Percentiles rank a stretch among this genome's conserved stretches.
phyloP scores from a whole-genome alignment of 2,888 invertebrate species.

The Tachystola acroxantha region DNA sequence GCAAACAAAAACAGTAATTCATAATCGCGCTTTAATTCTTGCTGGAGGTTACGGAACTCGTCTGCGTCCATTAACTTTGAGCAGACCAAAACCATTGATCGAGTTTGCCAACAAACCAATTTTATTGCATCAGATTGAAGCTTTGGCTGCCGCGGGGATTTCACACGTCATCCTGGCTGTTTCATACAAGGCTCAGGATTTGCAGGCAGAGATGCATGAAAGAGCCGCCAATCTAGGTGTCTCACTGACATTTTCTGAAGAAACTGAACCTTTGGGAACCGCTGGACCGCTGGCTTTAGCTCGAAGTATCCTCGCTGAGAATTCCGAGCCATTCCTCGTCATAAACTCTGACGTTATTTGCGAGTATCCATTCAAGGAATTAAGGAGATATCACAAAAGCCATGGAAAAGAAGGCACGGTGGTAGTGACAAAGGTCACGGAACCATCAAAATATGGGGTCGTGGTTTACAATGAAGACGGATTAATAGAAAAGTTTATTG shows the following conservation, averaged over 20 bases:
- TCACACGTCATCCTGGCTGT: conserved; percentile 95
- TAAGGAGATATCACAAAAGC: conserved; percentile 93
- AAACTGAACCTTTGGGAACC: conserved; percentile 97
- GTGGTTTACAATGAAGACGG: conserved; percentile 94
- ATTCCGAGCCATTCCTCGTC: conserved; percentile 96
- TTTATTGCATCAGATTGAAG: conserved; percentile 96
- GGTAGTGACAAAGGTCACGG: conserved; percentile 96
- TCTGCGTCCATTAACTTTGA: conserved; percentile 95
- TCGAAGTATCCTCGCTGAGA: conserved; percentile 83
- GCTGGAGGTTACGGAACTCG: conserved; percentile 99
- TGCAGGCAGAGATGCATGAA: conserved; percentile 93
- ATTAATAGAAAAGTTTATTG: conserved; percentile 94
- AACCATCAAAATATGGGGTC: conserved; percentile 99
- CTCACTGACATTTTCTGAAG: conserved; percentile 94
- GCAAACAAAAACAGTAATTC: too few relatives aligned
- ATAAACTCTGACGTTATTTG: conserved; percentile 99
- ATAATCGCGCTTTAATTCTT: conserved; percentile 89
- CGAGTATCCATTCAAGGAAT: conserved; percentile 98
- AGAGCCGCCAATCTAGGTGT: conserved; percentile 94
- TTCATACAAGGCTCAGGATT: conserved; percentile 97
- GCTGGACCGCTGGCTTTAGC: conserved; percentile 97
- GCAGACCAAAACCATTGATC: conserved; percentile 97
- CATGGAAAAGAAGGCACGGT: conserved; percentile 83
- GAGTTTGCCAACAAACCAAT: conserved; percentile 99
- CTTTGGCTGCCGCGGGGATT: conserved; percentile 91